phyloP scores from a whole-genome alignment of 2,888 invertebrate species.

The Tetanocera ferruginea region DNA sequence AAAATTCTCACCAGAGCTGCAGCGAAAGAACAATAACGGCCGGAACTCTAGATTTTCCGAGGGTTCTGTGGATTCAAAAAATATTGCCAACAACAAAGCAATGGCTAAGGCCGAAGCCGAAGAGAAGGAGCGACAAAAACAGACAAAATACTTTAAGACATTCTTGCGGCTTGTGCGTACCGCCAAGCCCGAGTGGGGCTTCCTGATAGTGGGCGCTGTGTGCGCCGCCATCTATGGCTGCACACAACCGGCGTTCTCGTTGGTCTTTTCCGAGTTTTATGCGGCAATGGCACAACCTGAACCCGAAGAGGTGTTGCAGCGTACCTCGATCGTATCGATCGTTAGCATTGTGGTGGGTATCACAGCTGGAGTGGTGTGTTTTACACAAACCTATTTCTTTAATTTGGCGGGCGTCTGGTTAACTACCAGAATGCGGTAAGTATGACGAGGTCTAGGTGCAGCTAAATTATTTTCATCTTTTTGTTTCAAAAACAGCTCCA shows the following conservation, averaged over 20 bases:
- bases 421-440: constrained; percentile 73
- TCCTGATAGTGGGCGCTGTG: constrained; percentile 74
- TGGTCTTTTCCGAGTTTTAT: constrained; percentile 82
- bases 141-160: constrained; percentile 51
- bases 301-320: constrained; percentile 71
- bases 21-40: constrained; percentile 45
- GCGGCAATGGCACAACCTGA: constrained; percentile 69
- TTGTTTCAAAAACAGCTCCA: constrained; percentile 51
- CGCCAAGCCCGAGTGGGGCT: constrained; percentile 76
- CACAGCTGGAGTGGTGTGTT: constrained; percentile 75
- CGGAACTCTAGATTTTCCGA: constrained; percentile 50
- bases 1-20: not conserved
- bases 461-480: not conserved
- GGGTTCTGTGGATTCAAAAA: constrained; percentile 37
- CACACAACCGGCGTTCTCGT: constrained; percentile 81
- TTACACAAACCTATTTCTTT: constrained; percentile 80
- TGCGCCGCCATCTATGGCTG: constrained; percentile 78
- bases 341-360: constrained; percentile 76
- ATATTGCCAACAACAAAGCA: constrained; percentile 1
- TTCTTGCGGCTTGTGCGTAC: constrained; percentile 73
- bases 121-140: constrained; percentile 12
- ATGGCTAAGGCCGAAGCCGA: not conserved
- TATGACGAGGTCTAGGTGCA: constrained; percentile 39
- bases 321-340: constrained; percentile 74
- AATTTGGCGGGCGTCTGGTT: constrained; percentile 81